These are phyloP conservation scores for Sylvia borin DNA, from an alignment of 2,797 vertebrate genomes.

Conservation along the genomic window DNA sequence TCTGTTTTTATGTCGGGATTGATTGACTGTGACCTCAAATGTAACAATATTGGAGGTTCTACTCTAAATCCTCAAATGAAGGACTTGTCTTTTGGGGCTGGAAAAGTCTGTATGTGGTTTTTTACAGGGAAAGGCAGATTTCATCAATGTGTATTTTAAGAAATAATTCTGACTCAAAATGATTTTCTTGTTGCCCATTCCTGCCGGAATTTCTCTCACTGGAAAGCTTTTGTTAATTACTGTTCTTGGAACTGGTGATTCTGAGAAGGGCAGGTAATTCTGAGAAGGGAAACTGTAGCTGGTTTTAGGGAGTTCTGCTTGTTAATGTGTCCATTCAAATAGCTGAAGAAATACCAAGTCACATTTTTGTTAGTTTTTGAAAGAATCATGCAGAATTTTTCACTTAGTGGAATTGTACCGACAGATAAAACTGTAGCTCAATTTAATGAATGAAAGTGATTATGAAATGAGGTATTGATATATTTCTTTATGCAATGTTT, in stretches of 20 bases:
- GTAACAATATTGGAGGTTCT: background rate
- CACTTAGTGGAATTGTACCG: background rate
- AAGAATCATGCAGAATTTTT: background rate
- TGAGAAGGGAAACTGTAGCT: background rate
- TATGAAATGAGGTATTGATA: background rate
- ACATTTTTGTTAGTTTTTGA: background rate
- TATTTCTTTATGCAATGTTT: background rate
- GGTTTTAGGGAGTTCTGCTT: background rate
- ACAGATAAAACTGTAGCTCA: background rate
- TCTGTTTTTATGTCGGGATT: background rate
- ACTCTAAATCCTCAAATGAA: background rate
- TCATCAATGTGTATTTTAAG: background rate
- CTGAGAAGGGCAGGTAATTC: background rate
- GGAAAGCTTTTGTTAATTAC: background rate
- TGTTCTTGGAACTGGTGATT: background rate
- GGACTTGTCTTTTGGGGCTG: background rate
- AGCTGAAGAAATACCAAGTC: background rate
- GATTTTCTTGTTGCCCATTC: background rate
- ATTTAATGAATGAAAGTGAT: background rate
- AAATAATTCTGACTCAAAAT: background rate
- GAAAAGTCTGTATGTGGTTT: background rate
- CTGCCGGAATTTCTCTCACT: background rate
- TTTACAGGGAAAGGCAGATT: background rate
- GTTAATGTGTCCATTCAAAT: background rate
- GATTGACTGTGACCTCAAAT: background rate